Percentiles rank a stretch among this genome's conserved stretches.
Evolutionary conservation across 1,140 invertebrate species (phyloP).

Genomic region (Diachasmimorpha longicaudata): DNA sequence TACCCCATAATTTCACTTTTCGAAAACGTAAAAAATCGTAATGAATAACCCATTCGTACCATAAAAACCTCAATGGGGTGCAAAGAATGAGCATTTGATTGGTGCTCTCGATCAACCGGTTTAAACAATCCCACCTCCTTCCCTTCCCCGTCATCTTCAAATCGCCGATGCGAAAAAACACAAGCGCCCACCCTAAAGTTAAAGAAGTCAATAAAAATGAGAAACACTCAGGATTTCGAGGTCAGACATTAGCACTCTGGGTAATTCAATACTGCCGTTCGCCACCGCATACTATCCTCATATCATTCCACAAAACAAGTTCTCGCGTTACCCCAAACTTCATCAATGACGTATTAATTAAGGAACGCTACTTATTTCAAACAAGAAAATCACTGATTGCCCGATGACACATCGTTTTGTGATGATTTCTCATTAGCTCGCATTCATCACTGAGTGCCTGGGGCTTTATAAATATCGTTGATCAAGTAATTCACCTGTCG

Average conservation of each 20-base stretch:
- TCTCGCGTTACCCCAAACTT: background rate
- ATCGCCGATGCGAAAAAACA: background rate
- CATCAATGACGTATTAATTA: background rate
- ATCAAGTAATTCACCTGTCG: background rate
- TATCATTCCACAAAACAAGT: background rate
- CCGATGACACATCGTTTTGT: background rate
- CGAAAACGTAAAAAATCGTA: background rate
- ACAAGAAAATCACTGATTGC: background rate
- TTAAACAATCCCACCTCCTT: background rate
- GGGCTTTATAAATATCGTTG: background rate
- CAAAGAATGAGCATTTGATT: background rate
- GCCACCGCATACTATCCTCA: background rate
- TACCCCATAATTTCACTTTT: background rate
- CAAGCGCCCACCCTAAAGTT: background rate
- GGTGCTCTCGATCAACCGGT: background rate
- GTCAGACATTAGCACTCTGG: background rate
- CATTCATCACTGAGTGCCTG: background rate
- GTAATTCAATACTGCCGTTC: background rate
- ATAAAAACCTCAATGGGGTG: background rate
- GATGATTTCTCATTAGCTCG: background rate
- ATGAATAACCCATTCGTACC: background rate
- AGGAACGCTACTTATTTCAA: background rate
- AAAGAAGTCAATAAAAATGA: background rate
- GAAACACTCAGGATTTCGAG: background rate
- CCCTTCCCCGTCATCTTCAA: background rate